A percentile compares a stretch with the other conserved stretches of the same genome.
Evolutionary conservation across 2,113 vertebrate genomes (phyloP).

Genomic region (Prionailurus bengalensis): DNA sequence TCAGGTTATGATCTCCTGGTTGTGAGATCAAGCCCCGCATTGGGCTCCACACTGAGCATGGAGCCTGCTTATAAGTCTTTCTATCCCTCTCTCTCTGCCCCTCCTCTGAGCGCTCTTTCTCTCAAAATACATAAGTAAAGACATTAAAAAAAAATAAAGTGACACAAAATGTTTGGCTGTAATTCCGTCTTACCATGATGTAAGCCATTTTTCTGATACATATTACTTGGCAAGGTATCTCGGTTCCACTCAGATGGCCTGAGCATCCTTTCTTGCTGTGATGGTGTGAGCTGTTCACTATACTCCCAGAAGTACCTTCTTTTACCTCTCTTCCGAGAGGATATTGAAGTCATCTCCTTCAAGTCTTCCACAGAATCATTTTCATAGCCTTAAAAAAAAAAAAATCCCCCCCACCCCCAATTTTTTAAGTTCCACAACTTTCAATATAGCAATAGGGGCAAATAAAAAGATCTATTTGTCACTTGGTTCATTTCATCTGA

Average conservation of each 20-base stretch:
- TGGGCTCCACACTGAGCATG: too few species aligned
- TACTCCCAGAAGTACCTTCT: constrained; percentile 99
- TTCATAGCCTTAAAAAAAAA: constrained; percentile 92
- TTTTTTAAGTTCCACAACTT: constrained; percentile 35
- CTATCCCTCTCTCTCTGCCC: too few species aligned
- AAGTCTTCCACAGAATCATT: constrained; percentile 96
- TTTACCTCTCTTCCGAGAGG: constrained; percentile 96
- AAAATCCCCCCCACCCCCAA: neutral
- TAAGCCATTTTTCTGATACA: constrained; percentile 98
- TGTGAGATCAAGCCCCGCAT: too few species aligned
- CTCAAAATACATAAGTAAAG: too few species aligned
- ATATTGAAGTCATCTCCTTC: constrained; percentile 95
- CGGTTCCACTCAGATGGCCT: constrained; percentile 97
- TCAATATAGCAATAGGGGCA: constrained; percentile 44
- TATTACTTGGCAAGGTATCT: constrained; percentile 97
- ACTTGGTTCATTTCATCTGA: constrained; percentile 30
- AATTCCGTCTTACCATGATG: constrained; percentile 90
- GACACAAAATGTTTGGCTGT: neutral
- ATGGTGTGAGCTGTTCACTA: constrained; percentile 96
- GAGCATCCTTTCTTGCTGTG: constrained; percentile 96
- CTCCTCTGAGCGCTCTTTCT: too few species aligned
- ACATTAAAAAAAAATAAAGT: neutral
- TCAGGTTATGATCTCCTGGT: too few species aligned
- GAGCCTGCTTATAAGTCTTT: too few species aligned
- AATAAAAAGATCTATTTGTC: constrained; percentile 44